Evolutionary conservation across 2,797 vertebrate species (phyloP), one percentile per base, ranked within the genome.

Genomic region (Onychomys torridus): DNA sequence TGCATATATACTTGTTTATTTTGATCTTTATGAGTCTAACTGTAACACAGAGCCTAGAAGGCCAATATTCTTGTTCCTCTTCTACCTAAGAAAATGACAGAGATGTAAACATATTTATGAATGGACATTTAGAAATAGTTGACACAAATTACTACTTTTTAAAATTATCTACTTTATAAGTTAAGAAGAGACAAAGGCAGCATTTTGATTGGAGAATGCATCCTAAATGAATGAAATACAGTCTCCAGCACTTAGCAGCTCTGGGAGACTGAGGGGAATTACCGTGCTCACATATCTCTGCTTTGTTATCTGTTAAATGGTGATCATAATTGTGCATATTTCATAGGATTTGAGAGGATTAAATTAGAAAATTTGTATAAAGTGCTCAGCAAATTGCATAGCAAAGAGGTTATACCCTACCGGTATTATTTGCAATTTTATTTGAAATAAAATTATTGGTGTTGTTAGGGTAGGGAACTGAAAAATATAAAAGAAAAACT

Each of bases 281-380:
- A 84, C 7, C 12, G 17, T 32, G 23, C 37, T 73, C 86, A 29
- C 23, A 29, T 40, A 7, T 43, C 34, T 92, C 40, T 21, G 3
- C 21, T 12, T 90, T 93, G 84, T 91, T 21, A 12, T n/a, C 32
- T 95, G 32, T 75, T 91, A 96, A 95, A 43, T 78, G 19, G 21
- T 23, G 55, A 73, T 85, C 23, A 92, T 79, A 84, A 57, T 89
- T 55, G 73, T 95, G n/a, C 2, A 40, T 91, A 63, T 87, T 93
- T 92, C 69, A 37, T 40, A 69, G 37, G 34, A 63, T 87, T 52
- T 84, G 69, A 76, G 81, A 95, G 2, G 7, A 88, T 94, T 93
- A 93, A 93, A 93, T 91, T 59, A 57, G n/a, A 91, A 75, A 90
- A 89, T 57, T 23, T 25, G 65, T 25, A n/a, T n/a, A 85, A 96